Evolutionary conservation across 53 echinoderm and acorn worm species (phyloP).

Genomic region (Henricia sp.): DNA sequence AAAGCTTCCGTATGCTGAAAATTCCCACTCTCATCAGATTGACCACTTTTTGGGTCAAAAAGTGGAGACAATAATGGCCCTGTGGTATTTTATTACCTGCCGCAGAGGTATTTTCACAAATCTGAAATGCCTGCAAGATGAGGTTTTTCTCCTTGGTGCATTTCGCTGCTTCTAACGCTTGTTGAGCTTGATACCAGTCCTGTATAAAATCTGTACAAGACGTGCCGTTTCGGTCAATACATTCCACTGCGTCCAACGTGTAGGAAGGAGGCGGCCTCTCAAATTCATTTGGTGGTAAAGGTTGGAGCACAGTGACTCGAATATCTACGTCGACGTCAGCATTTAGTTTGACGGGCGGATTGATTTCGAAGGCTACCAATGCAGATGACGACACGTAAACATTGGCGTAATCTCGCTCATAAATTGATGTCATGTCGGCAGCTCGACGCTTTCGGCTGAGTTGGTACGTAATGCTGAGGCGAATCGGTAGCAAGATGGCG

Average conservation of each 20-base stretch:
- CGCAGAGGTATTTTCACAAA: not conserved
- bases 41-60: too few relatives aligned
- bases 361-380: constrained; percentile 5
- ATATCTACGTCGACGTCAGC: not conserved
- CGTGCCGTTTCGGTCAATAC: not conserved
- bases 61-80: too few relatives aligned
- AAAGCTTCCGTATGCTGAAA: not conserved
- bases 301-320: not conserved
- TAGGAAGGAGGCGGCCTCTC: not conserved
- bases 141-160: not conserved
- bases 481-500: not conserved
- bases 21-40: too few relatives aligned
- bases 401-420: not conserved
- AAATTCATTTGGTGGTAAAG: too few relatives aligned
- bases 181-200: constrained; percentile 9
- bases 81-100: too few relatives aligned
- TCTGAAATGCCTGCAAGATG: not conserved
- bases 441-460: not conserved
- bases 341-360: constrained; percentile 11
- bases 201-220: not conserved
- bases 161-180: not conserved
- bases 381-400: not conserved
- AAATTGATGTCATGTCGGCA: not conserved
- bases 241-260: not conserved
- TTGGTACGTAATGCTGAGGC: not conserved